Base-by-base conservation (phyloP, 2,113 vertebrate genomes). In the Thymallus thymallus region DNA sequence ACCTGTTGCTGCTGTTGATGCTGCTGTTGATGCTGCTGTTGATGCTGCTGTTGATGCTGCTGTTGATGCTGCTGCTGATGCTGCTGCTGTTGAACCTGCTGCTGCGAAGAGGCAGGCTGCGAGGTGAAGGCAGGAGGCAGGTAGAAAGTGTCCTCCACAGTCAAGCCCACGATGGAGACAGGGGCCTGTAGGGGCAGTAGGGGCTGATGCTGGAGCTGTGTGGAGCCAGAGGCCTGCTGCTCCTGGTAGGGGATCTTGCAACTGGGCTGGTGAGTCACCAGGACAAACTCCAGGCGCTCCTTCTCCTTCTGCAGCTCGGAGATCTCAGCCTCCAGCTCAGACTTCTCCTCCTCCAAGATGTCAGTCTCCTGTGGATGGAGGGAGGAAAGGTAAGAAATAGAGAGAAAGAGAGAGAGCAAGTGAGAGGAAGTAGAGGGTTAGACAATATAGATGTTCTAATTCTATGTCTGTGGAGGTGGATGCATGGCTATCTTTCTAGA, bases 281-380 rank as follows among this genome's bases (percentile, higher is more conserved):
- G 89, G 75, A 97, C 95, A 84, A 98, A 97, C 80, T 98, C 96
- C 90, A 99, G 89, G 0, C 96, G 94, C 65, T 98, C 97, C 85
- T 98, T 96, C 92, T 99, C 96, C 90, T 98, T 98, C 83, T 95
- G 97, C 69, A 99, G 93, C 84, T 98, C 96, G 0, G 95, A 95
- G 32, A 99, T 98, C 91, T 98, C 97, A 0, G 97, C 95, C 91
- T 99, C 96, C 82, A 99, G 91, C 82, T 96, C 96, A 0, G 97
- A 94, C 67, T 98, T 99, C 87, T 97, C 94, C 89, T 99, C 97
- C 88, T 99, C 97, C 88, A 99, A 82, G 6, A 96, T 88, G 73
- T 99, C 97, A 0, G 97, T 99, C 90, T 98, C 97, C 97, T 99
- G 89, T 2, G 22, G 65, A n/a, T 26, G n/a, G 13, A 55, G 58